Evolutionary conservation across 2,888 invertebrate genomes (phyloP).

Genomic region (Liposcelis brunnea): DNA sequence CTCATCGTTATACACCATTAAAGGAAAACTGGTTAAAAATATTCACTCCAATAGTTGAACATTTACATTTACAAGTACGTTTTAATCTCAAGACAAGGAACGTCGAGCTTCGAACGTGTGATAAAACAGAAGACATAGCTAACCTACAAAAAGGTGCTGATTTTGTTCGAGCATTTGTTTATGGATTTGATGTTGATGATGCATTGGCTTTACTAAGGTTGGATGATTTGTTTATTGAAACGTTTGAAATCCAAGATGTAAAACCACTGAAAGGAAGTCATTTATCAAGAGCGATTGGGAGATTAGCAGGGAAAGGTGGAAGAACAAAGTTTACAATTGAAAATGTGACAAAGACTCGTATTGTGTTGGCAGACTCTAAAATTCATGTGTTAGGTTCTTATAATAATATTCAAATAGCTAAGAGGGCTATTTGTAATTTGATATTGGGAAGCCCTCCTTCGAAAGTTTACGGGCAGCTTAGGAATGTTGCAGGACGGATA

Average conservation of each 20-base stretch:
- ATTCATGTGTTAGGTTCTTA: slow-evolving; percentile 95
- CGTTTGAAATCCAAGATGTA: slow-evolving; percentile 93
- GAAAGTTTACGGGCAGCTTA: slow-evolving; percentile 90
- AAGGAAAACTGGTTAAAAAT: slow-evolving; percentile 97
- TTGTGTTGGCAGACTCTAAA: slow-evolving; percentile 90
- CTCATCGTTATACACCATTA: slow-evolving; percentile 82
- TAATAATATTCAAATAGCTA: slow-evolving; percentile 87
- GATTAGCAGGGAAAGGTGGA: slow-evolving; percentile 93
- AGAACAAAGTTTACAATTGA: slow-evolving; percentile 96
- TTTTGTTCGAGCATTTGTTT: slow-evolving; percentile 90
- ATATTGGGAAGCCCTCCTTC: slow-evolving; percentile 95
- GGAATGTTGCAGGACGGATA: slow-evolving; percentile 67
- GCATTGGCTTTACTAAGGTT: slow-evolving; percentile 83
- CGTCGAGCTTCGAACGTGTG: slow-evolving; percentile 61
- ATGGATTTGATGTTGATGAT: slow-evolving; percentile 95
- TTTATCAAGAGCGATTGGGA: slow-evolving; percentile 86
- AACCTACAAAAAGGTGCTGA: slow-evolving; percentile 95
- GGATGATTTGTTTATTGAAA: slow-evolving; percentile 92
- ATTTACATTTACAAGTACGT: slow-evolving; percentile 80
- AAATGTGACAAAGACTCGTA: slow-evolving; percentile 95
- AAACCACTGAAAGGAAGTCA: slow-evolving; percentile 92
- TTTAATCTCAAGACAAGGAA: slow-evolving; percentile 83
- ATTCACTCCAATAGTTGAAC: slow-evolving; percentile 89
- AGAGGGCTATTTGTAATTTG: slow-evolving; percentile 87
- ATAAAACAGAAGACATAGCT: slow-evolving; percentile 65